Conservation (phyloP, 2,888 invertebrate genomes). For the Parascotia fuliginaria region DNA sequence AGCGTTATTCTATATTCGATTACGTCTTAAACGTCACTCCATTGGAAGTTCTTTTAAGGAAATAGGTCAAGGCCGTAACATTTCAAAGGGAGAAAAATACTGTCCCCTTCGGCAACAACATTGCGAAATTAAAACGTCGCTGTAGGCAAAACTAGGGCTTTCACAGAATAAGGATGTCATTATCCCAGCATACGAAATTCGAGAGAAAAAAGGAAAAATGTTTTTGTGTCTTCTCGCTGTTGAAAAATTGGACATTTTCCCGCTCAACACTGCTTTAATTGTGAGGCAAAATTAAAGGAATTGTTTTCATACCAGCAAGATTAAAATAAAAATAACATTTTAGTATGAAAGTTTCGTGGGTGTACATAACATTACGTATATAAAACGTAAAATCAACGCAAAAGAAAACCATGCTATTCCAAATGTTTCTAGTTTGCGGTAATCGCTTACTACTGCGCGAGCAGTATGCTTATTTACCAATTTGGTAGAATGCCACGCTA, state of each 20-base stretch:
- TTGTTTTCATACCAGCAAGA: conserved; percentile 26
- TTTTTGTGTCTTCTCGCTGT: conserved; percentile 29
- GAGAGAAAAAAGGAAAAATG: conserved; percentile 37
- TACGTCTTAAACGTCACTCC: conserved; percentile 30
- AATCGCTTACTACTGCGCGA: no score
- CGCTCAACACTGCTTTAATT: conserved; percentile 33
- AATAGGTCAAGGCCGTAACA: conserved; percentile 66
- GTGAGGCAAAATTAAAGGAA: conserved; percentile 32
- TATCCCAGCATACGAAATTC: conserved; percentile 48
- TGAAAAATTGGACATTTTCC: conserved; percentile 41
- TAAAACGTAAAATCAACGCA: not conserved
- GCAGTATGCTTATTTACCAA: no score
- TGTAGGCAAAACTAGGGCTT: conserved; percentile 59
- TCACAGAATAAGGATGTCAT: conserved; percentile 58
- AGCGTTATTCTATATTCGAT: conserved; percentile 20
- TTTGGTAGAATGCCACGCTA: no score
- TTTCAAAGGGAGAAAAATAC: conserved; percentile 52
- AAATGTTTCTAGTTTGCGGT: no score
- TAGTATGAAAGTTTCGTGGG: not conserved
- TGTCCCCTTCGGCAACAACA: conserved; percentile 42
- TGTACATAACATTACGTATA: no score
- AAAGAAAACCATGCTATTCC: not conserved
- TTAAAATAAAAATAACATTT: conserved; percentile 21
- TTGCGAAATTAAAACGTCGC: conserved; percentile 65
- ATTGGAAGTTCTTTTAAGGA: conserved; percentile 29